Percentiles rank a stretch among this genome's conserved stretches.
Evolutionary conservation across 2,113 vertebrate genomes (phyloP).

Genomic region (Sorex araneus): DNA sequence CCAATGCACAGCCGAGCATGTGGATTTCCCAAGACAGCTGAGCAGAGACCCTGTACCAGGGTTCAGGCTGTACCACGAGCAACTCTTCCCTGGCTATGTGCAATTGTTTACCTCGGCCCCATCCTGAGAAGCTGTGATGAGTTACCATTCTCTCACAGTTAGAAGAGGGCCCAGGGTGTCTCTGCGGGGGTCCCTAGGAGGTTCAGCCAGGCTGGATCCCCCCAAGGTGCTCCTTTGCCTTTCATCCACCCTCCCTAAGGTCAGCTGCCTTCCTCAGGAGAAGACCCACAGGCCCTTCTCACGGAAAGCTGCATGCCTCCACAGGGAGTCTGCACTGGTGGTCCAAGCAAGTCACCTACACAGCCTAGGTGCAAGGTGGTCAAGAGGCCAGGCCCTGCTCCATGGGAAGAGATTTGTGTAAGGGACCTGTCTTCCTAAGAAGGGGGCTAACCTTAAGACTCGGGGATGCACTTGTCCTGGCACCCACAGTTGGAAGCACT

Average conservation of each 20-base stretch:
- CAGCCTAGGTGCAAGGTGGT: neutral
- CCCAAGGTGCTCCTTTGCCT: neutral
- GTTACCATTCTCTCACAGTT: neutral
- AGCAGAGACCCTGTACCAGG: neutral
- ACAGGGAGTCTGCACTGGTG: too few species aligned
- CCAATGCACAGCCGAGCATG: neutral
- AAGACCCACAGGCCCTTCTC: too few species aligned
- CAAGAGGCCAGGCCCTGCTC: neutral
- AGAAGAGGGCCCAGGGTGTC: neutral
- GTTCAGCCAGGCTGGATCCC: neutral
- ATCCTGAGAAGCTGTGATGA: neutral
- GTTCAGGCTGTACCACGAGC: neutral
- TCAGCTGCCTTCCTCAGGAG: too few species aligned
- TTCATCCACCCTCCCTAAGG: too few species aligned
- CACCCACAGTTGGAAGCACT: neutral
- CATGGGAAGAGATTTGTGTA: neutral
- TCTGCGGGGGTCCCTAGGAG: neutral
- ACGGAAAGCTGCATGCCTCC: too few species aligned
- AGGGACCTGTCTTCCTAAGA: neutral
- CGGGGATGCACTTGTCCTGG: neutral
- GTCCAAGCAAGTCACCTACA: neutral
- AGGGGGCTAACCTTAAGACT: neutral
- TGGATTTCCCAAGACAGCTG: neutral
- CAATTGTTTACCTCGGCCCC: neutral
- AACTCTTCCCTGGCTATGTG: neutral